Conservation (phyloP, 2,113 vertebrate genomes). For the Perccottus glenii region DNA sequence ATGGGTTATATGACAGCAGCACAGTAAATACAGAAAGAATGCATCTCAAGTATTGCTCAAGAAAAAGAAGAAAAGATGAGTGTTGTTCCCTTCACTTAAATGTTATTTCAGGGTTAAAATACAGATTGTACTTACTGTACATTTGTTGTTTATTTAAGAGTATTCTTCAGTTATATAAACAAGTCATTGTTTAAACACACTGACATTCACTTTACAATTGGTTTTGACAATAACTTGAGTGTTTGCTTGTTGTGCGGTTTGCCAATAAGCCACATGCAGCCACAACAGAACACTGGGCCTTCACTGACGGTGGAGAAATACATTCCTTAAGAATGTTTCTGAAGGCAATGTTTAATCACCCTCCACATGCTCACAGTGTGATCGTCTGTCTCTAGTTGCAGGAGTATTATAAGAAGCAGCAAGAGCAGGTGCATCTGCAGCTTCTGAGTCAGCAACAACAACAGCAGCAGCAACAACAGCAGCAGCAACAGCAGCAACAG, state of each 20-base stretch:
- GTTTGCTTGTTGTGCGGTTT: conserved; percentile 48
- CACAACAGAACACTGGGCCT: conserved; percentile 46
- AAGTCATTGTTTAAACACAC: too few relatives aligned
- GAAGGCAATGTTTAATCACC: conserved; percentile 9
- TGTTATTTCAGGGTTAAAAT: too few relatives aligned
- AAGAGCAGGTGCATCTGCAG: conserved; percentile 98
- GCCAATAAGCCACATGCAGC: conserved; percentile 44
- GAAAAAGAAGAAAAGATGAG: too few relatives aligned
- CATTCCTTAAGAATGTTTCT: conserved; percentile 29
- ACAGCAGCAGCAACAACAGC: conserved; percentile 88
- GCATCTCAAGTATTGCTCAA: too few relatives aligned
- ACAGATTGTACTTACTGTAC: too few relatives aligned
- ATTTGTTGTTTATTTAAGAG: too few relatives aligned
- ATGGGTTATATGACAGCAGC: too few relatives aligned
- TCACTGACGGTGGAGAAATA: conserved; percentile 20
- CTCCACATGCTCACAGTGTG: conserved; percentile 9
- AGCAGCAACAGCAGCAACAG: conserved; percentile 85
- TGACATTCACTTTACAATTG: conserved; percentile 6
- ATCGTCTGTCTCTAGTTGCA: conserved; percentile 84
- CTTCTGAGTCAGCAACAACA: conserved; percentile 94
- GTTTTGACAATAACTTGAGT: conserved; percentile 12
- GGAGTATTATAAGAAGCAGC: conserved; percentile 99
- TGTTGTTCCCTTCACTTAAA: too few relatives aligned
- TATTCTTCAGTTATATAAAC: too few relatives aligned
- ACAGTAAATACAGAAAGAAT: too few relatives aligned